A percentile compares a stretch with the other conserved stretches of the same genome.
phyloP scores from a whole-genome alignment of 2,797 vertebrate genomes.

The Synanceia verrucosa region DNA sequence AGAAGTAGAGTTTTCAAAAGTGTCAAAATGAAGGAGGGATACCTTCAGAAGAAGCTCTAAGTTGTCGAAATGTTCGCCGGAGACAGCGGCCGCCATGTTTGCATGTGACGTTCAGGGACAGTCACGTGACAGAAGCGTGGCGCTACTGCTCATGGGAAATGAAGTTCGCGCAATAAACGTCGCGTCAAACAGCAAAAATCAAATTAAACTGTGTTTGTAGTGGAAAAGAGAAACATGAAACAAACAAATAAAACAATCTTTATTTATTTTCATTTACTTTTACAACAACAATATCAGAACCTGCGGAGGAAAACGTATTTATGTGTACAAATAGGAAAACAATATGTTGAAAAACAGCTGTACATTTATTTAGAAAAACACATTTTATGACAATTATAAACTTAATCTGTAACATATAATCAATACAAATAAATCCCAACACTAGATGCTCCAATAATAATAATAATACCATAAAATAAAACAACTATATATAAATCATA shows the following conservation, averaged over 20 bases:
- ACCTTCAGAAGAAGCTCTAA: conserved; percentile 82
- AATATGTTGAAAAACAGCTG: no score
- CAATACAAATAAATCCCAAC: no score
- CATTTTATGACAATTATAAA: no score
- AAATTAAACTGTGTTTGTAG: neutral
- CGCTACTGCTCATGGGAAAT: conserved; percentile 45
- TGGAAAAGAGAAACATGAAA: rapidly evolving
- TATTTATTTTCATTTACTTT: no score
- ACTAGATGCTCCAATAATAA: no score
- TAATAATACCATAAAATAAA: no score
- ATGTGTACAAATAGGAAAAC: no score
- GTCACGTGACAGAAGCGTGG: conserved; percentile 55
- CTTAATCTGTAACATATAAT: no score
- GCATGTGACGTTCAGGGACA: conserved; percentile 32
- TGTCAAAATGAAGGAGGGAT: neutral
- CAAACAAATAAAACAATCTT: neutral
- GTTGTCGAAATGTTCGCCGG: conserved; percentile 70
- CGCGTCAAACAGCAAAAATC: neutral
- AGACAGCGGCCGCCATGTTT: conserved; percentile 73
- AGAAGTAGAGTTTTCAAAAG: rapidly evolving
- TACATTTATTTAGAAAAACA: no score
- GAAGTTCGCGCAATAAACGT: neutral
- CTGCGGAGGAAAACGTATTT: no score
- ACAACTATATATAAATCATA: neutral
- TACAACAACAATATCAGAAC: no score